Base-by-base conservation (phyloP, 1,140 invertebrate species). In the Drosophila oshimai region DNA sequence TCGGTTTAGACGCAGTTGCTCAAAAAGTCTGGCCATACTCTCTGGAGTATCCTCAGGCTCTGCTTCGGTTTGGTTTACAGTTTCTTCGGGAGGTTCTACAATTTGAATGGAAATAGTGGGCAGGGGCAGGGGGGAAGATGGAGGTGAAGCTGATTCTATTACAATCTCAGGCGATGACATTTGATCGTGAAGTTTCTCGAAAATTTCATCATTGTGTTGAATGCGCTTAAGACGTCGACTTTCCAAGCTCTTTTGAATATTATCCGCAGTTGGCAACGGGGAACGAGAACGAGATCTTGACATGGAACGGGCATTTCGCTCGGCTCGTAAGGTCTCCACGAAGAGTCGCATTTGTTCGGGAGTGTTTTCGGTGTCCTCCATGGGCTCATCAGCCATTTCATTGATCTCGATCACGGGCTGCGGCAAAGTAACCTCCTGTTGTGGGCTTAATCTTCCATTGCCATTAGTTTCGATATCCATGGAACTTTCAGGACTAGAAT, bases 191-290 rank as follows among this genome's bases (percentile, higher is more conserved):
- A 90, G 58, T 53, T 79, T 72, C 22, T 88, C 88, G 4, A 72
- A 47, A 2, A 90, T 10, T 6, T 90, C 79, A 34, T 90, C 88
- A 12, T 90, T 90, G 4, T 90, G 89, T 15, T 67, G 54, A 5
- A 86, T 90, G 12, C 80, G 71, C 29, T 72, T 90, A 0, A 47
- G 36, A 1, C 88, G 54, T 0, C 88, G 37, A 2, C 47, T 70
- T 26, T 90, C 83, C 29, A 90, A 20, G 6, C 88, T 89, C 34
- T 75, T 78, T 7, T 55, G 45, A 4, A 90, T 61, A 31, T 90
- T 90, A 17, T 74, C 79, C 0, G 88, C 45, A 0, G 88, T 90
- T n/a, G 89, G 89, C 33, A 90, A 31, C 0, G 88, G 88, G 0
- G 87, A 89, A 6, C 69, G 67, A 2, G 87, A 90, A 6, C 80